Base-by-base conservation (phyloP, 2,888 invertebrate genomes). In the Aphodius sticticus region DNA sequence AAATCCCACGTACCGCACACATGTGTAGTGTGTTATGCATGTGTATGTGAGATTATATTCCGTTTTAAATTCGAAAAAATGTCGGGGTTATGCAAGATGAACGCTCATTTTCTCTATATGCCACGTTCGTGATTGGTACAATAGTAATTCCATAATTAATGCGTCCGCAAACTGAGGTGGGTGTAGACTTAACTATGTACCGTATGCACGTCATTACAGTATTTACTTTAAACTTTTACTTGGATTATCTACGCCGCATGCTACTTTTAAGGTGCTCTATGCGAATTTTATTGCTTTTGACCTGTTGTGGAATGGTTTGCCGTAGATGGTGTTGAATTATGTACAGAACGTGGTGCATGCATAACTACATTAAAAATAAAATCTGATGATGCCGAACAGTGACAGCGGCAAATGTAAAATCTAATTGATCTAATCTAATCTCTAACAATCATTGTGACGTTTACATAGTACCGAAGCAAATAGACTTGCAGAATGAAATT, bases 81-180 rank as follows among this genome's bases (percentile, higher is more conserved):
- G 74, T 9, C 26, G 16, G 35, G 26, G 74, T 74, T 74, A 26
- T 69, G 77, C 53, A 77, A 38, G 15, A 77, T 77, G 69, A 35
- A 69, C 69, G 69, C 35, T 69, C 77, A 69, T 69, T 69, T 77
- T 37, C 37, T 77, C 77, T 77, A 77, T 77, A 77, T 77, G 77
- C 77, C 77, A 77, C n/a, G 35, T 69, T 77, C 77, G 77, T 77
- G 77, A 77, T 77, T 77, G 77, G 77, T 35, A 77, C 74, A 35
- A 26, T 77, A 69, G 69, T 77, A 69, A 77, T 77, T 69, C 53
- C 77, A 69, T 77, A 69, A 69, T 77, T 16, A 38, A 77, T 69
- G 77, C 69, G 77, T 15, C 69, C 26, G 77, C 69, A 26, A 69
- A 16, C 26, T 35, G 14, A 69, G n/a, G 53, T 77, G 69, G 77